Evolutionary conservation across 2,888 invertebrate species (phyloP), one percentile per base, ranked within the genome.

Genomic region (Pegoplata infirma): DNA sequence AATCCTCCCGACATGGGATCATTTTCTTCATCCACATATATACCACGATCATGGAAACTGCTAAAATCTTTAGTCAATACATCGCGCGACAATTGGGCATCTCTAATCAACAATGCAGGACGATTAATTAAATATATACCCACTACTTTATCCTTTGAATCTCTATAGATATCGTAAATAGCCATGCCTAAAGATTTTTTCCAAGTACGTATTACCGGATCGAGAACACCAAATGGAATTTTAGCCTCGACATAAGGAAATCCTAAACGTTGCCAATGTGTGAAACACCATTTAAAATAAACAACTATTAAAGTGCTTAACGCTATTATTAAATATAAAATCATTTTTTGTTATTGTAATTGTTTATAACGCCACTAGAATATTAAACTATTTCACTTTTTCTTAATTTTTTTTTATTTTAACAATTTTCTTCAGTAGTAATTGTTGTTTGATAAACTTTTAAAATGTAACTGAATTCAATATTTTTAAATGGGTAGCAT

Each of bases 21-120:
- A 14, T 91, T 91, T 32, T 90, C 88, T 59, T 89, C 89, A 75
- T 93, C 92, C 47, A 90, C 91, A 83, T 92, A 92, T 51, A 92
- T 90, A 0, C 93, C 94, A 53, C 93, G 92, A 82, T 94, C 93
- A 85, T 92, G 91, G 82, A 94, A 94, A 85, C 92, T 89, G 16
- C 90, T 90, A 82, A 93, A 94, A 84, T 94, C 94, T 84, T 91
- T 92, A 17, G 91, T 90, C 73, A 94, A 84, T 17, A 94, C 90
- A 71, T 91, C 90, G 82, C 92, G 92, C 0, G 92, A 91, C 73
- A 94, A 84, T 28, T 92, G 91, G 6, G 92, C 91, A 86, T 94
- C 93, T 63, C 93, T 90, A 1, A 94, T 89, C 47, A 93, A 84
- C 49, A 94, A 86, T 6, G 92, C 92, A 0, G 93, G 93, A 36